A percentile compares a stretch with the other conserved stretches of the same genome.
Conservation (phyloP, 2,888 invertebrate genomes). For the Syrista parreyssii region DNA sequence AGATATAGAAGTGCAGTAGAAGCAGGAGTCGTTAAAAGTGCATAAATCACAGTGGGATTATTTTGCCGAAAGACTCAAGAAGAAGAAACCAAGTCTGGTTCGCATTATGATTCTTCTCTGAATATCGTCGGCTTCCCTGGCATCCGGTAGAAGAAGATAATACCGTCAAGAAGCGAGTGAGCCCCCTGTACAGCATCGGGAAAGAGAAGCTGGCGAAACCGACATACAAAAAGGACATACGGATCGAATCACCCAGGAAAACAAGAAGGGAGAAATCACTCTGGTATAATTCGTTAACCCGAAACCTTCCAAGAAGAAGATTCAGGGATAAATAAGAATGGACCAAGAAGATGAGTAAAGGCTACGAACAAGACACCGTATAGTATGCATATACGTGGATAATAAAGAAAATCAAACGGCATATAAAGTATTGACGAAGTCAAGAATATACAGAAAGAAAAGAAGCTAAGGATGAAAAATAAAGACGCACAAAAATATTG, state of each 20-base stretch:
- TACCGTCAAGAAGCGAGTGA: background rate
- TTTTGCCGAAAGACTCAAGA: slow-evolving; percentile 42
- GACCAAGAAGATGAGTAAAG: background rate
- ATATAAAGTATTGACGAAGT: background rate
- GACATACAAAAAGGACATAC: background rate
- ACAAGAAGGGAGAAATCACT: background rate
- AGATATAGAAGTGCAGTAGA: background rate
- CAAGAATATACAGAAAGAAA: slow-evolving; percentile 11
- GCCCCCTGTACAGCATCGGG: background rate
- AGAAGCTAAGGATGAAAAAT: slow-evolving; percentile 9
- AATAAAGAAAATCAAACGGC: slow-evolving; percentile 11
- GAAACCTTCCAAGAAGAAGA: slow-evolving; percentile 1
- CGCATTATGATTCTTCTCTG: slow-evolving; percentile 44
- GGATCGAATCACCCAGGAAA: background rate
- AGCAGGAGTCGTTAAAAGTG: slow-evolving; percentile 20
- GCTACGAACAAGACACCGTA: background rate
- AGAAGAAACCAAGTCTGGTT: slow-evolving; percentile 38
- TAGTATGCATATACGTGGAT: background rate
- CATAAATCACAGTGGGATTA: slow-evolving; percentile 30
- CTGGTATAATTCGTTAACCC: background rate
- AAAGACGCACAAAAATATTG: slow-evolving; percentile 14
- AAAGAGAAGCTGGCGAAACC: background rate
- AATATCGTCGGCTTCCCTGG: slow-evolving; percentile 32
- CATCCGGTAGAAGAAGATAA: background rate
- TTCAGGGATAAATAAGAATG: background rate